Conservation (phyloP, 2,888 invertebrate species). For the Alviniconcha strummeri region DNA sequence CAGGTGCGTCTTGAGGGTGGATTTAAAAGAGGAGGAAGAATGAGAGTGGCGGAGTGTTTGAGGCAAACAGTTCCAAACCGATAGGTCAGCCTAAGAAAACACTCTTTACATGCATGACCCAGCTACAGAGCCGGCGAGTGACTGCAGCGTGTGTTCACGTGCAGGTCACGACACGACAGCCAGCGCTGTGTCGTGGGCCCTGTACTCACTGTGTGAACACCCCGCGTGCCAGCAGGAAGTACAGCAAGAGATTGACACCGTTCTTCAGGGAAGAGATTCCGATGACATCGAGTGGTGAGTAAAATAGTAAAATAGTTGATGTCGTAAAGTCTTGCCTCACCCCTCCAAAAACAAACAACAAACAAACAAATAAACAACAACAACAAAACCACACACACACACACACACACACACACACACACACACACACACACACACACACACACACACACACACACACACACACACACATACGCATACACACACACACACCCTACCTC, state of each 20-base stretch:
- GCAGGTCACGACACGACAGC: slow-evolving; percentile 36
- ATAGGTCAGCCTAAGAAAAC: no score
- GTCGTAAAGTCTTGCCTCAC: no score
- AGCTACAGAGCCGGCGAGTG: background rate
- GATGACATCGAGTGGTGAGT: slow-evolving; percentile 28
- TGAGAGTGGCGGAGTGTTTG: background rate
- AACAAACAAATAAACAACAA: no score
- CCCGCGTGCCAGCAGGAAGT: slow-evolving; percentile 31
- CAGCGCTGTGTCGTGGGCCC: slow-evolving; percentile 10
- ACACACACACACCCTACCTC: no score
- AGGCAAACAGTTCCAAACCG: no score
- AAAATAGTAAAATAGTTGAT: no score
- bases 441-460: no score
- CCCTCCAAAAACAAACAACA: no score
- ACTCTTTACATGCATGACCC: background rate
- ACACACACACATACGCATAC: no score
- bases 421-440: no score
- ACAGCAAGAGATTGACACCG: slow-evolving; percentile 29
- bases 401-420: no score
- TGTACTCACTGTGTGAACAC: slow-evolving; percentile 25
- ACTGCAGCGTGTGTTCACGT: background rate
- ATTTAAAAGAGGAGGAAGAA: background rate
- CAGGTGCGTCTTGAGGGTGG: background rate
- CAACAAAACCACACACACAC: no score
- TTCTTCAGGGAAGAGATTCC: slow-evolving; percentile 27